Base-by-base conservation (phyloP, 2,888 invertebrate genomes). In the Hydraecia micacea region DNA sequence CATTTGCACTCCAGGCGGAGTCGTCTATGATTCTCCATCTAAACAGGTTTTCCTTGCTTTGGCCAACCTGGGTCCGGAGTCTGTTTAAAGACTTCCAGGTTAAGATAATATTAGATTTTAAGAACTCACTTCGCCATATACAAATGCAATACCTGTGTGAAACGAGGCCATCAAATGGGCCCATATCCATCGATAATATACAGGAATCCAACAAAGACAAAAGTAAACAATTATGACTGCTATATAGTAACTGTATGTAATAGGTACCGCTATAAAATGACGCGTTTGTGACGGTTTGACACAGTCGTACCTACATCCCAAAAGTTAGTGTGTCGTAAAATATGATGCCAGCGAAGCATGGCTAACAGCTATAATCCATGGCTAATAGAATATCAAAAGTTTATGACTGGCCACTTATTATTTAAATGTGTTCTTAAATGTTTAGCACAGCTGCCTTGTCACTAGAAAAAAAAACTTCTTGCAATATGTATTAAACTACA, bases 251-350 rank as follows among this genome's bases (percentile, higher is more conserved):
- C 42, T 52, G 72, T 69, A 69, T 46, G 46, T 65, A 72, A 55
- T 63, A 32, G 32, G 32, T 32, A 60, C 82, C 84, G 80, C 55
- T 85, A 73, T 81, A 55, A 81, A 78, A 65, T 85, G 78, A 74
- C 70, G 78, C 42, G 32, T 62, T 60, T 55, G 73, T 66, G 69
- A 66, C 52, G 74, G 11, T 13, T 68, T 42, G n/a, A 58, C 67
- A 62, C 63, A 42, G 25, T 32, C 25, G 18, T 21, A 21, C 36
- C 8, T 58, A 70, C 21, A 69, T 85, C 66, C 80, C 25, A 70
- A 60, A 77, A 70, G 39, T 66, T 76, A 69, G 55, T 85, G 70
- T 42, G 77, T 85, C 77, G 58, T 83, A 70, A 83, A 83, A 66
- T 70, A 42, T 66, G 46, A 75, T 72, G 52, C 58, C 67, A 68